Base-by-base conservation (phyloP, 2,113 vertebrate species). In the Petrocephalus zakoni region DNA sequence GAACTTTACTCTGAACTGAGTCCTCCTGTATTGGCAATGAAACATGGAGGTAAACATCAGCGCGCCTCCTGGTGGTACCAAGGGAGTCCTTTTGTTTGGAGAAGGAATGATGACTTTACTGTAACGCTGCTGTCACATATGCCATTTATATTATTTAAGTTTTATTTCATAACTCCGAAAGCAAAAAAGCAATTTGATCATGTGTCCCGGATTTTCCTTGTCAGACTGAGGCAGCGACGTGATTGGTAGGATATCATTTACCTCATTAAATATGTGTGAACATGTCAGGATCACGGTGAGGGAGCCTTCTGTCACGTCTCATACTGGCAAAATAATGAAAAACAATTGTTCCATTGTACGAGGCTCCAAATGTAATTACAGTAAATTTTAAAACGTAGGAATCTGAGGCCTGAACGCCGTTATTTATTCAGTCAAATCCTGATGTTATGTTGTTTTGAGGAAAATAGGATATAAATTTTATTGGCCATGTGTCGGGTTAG, bases 191-290 rank as follows among this genome's bases (percentile, higher is more conserved):
- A 90, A 42, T 88, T 34, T 82, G 87, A 52, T 88, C 91, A 87
- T 88, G 91, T 92, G 88, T 91, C 88, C 92, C 90, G 89, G 81
- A 87, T 37, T 64, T 15, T 68, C 72, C 87, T 22, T 37, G 34
- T 89, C 85, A 75, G 88, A 90, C 84, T 88, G 87, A 86, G 55
- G 86, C n/a, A 64, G 68, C 88, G 90, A 90, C 90, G 91, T 88
- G 87, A 91, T 85, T 92, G 90, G 92, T 90, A 90, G 92, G 90
- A 92, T 92, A 92, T 93, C 90, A 90, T 90, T 93, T 92, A 89
- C 89, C 47, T 68, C 42, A 91, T 94, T 93, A 93, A 94, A 94
- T 92, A 93, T 94, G 90, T 87, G 93, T 88, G 89, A 90, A 19
- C 90, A 88, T 61, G 91, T 91, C 86, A 87, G 87, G 90, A 91